A percentile compares a stretch with the other conserved stretches of the same genome.
These are phyloP conservation scores for Cotesia chilonis DNA, from an alignment of 1,140 invertebrate genomes.

Conservation along the genomic window DNA sequence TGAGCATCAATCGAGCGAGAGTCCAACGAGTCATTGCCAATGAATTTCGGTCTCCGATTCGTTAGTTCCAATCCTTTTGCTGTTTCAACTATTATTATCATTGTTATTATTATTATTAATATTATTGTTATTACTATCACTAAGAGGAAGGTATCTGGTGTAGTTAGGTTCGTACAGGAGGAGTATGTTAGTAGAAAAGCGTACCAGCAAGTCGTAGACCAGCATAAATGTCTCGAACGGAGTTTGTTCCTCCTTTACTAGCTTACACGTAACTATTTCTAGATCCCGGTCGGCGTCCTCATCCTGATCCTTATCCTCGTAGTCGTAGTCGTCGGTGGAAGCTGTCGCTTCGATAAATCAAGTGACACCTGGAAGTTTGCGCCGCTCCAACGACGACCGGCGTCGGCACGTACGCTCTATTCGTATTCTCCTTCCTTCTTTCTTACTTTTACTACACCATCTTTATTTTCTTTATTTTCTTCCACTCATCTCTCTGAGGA, in stretches of 20 bases:
- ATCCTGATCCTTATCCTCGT: no score
- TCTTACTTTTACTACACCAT: background rate
- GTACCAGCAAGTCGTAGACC: conserved; percentile 13
- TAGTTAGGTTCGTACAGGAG: no score
- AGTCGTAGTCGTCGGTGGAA: conserved; percentile 31
- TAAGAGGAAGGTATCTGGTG: no score
- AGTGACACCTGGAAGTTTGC: conserved; percentile 43
- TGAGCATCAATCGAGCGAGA: background rate
- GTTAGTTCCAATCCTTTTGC: conserved; percentile 18
- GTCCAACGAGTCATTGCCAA: conserved; percentile 24
- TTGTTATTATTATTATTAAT: background rate
- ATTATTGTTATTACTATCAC: no score
- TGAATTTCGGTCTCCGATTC: conserved; percentile 14
- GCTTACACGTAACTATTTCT: conserved; percentile 26
- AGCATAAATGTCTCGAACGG: background rate
- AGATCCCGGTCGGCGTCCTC: conserved; percentile 31
- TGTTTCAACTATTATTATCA: background rate
- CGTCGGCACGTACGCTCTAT: conserved; percentile 30
- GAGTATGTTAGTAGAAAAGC: no score
- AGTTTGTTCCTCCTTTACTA: background rate
- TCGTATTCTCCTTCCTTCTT: background rate
- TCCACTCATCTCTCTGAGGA: no score
- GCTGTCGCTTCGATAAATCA: conserved; percentile 45
- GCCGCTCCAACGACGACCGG: conserved; percentile 25
- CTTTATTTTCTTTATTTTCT: background rate